phyloP scores from a whole-genome alignment of 2,888 invertebrate genomes.

The Candidula unifasciata region DNA sequence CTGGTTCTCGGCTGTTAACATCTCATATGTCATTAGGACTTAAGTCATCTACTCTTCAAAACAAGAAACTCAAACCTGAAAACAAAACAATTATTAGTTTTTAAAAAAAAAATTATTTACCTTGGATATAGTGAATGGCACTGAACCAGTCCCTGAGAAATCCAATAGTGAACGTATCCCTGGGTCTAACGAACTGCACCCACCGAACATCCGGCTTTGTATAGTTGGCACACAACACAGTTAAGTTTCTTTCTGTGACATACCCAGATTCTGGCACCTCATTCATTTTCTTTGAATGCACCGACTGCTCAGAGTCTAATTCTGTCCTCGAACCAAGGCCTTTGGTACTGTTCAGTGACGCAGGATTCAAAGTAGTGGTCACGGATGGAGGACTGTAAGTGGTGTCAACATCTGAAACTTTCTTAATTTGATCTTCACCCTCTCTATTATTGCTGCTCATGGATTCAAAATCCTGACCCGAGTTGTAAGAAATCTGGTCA shows the following conservation, averaged over 20 bases:
- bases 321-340: background rate
- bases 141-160: conserved; percentile 75
- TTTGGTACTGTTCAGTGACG: background rate
- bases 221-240: conserved; percentile 59
- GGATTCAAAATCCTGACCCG: background rate
- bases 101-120: conserved; percentile 60
- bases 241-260: conserved; percentile 52
- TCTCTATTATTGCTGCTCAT: background rate
- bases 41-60: too few relatives aligned
- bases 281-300: background rate
- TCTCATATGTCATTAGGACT: too few relatives aligned
- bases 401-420: background rate
- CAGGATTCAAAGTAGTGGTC: background rate
- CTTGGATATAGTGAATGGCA: conserved; percentile 72
- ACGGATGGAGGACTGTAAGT: background rate
- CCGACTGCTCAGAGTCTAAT: background rate
- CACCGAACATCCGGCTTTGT: conserved; percentile 46
- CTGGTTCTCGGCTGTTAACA: too few relatives aligned
- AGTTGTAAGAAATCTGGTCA: background rate
- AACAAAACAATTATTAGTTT: background rate
- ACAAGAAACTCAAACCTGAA: background rate
- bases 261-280: background rate
- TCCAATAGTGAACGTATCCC: conserved; percentile 62
- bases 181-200: conserved; percentile 1
- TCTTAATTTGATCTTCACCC: background rate